Evolutionary conservation across 2,113 vertebrate genomes (phyloP).

Genomic region (Ahaetulla prasina): DNA sequence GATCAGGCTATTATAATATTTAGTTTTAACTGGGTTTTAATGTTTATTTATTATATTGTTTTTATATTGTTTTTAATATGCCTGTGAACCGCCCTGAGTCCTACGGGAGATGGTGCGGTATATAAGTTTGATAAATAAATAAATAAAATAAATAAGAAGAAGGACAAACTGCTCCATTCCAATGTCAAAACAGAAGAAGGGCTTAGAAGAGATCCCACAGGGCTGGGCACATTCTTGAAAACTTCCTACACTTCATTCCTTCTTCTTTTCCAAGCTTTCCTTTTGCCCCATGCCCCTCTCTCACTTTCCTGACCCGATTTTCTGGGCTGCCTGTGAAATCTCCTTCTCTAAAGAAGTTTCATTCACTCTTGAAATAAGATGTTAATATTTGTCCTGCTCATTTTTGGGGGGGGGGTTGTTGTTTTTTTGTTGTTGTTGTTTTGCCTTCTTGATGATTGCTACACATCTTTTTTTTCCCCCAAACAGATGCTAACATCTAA

Average conservation of each 20-base stretch:
- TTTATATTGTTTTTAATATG: no score
- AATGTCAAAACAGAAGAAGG: not conserved
- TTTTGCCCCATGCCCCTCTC: not conserved
- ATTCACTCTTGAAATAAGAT: not conserved
- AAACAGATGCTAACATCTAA: not conserved
- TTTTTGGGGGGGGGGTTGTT: no score
- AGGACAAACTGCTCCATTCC: not conserved
- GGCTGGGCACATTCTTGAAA: not conserved
- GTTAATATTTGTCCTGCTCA: not conserved
- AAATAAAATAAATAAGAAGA: not conserved
- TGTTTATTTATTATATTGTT: no score
- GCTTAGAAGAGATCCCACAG: not conserved
- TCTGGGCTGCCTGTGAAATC: not conserved
- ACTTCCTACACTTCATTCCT: not conserved
- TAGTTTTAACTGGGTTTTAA: no score
- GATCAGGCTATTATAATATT: no score
- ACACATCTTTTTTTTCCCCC: not conserved
- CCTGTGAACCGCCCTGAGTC: no score
- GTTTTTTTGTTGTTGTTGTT: not conserved
- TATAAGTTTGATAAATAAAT: no score
- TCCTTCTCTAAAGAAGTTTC: not conserved
- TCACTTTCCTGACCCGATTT: not conserved
- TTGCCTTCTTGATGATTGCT: not conserved
- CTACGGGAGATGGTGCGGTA: no score
- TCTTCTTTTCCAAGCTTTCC: not conserved